Evolutionary conservation across 2,797 vertebrate species (phyloP).

Genomic region (Danio choprae): DNA sequence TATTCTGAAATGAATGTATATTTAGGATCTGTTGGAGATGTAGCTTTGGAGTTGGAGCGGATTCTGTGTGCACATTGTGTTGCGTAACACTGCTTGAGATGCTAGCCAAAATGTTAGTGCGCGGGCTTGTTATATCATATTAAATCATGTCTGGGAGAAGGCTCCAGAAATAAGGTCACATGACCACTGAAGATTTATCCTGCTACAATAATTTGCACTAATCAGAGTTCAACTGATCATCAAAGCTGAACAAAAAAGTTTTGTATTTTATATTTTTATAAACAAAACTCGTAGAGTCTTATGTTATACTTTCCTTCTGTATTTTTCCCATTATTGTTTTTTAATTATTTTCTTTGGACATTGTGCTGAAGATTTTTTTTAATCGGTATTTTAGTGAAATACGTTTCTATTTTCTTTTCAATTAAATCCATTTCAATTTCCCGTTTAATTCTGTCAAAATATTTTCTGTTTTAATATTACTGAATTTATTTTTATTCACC

Average conservation of each 20-base stretch:
- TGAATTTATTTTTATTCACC: no score
- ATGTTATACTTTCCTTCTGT: not conserved
- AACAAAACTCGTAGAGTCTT: not conserved
- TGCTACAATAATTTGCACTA: slow-evolving; percentile 9
- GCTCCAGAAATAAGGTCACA: slow-evolving; percentile 26
- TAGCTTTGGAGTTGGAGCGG: not conserved
- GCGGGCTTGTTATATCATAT: slow-evolving; percentile 30
- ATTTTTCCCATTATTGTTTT: not conserved
- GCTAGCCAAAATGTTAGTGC: slow-evolving; percentile 25
- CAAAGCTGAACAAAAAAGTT: not conserved
- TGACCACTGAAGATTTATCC: slow-evolving; percentile 38
- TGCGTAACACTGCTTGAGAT: slow-evolving; percentile 33
- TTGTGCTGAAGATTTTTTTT: no score
- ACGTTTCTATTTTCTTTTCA: no score
- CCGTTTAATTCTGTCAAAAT: no score
- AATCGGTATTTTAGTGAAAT: no score
- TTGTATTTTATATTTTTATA: not conserved
- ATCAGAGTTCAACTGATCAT: slow-evolving; percentile 45
- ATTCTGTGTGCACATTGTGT: not conserved
- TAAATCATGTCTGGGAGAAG: slow-evolving; percentile 33
- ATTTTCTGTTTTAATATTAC: no score
- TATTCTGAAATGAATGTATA: not conserved
- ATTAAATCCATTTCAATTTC: no score
- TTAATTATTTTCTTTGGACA: not conserved
- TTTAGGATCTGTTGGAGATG: not conserved